Evolutionary conservation across 2,888 invertebrate species (phyloP).

Genomic region (Andrena flavipes): DNA sequence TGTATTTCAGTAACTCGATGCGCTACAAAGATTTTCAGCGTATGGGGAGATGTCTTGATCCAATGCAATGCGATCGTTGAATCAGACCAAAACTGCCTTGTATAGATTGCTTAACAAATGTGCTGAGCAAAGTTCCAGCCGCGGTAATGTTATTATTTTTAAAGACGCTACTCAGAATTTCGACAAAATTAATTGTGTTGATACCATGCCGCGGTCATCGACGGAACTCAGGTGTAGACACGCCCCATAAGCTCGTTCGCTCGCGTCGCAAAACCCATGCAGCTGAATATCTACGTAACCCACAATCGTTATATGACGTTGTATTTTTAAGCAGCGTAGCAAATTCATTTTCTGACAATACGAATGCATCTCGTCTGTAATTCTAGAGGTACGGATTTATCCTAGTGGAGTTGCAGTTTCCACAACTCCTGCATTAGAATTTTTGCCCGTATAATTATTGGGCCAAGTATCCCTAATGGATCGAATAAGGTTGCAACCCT

Average conservation of each 20-base stretch:
- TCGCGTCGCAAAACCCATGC: constrained; percentile 10
- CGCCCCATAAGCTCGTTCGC: constrained; percentile 2
- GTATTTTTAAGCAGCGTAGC: not conserved
- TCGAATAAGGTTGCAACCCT: no score
- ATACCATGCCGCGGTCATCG: rapidly evolving
- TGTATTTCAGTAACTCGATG: no score
- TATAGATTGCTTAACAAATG: no score
- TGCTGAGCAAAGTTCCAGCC: no score
- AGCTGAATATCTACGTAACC: not conserved
- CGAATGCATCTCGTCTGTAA: not conserved
- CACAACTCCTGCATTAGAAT: not conserved
- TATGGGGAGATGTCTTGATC: no score
- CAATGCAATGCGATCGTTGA: no score
- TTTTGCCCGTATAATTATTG: not conserved
- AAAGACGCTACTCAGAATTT: constrained; percentile 3
- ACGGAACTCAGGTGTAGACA: not conserved
- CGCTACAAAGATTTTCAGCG: no score
- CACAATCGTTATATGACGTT: not conserved
- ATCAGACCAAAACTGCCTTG: no score
- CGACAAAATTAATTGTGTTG: not conserved
- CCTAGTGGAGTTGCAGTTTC: constrained; percentile 1
- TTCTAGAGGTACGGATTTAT: not conserved
- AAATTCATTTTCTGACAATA: not conserved
- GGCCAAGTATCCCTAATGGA: not conserved
- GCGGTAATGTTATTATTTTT: not conserved